Conservation (phyloP, 2,113 vertebrate species). For the Neolamprologus tretocephalus region DNA sequence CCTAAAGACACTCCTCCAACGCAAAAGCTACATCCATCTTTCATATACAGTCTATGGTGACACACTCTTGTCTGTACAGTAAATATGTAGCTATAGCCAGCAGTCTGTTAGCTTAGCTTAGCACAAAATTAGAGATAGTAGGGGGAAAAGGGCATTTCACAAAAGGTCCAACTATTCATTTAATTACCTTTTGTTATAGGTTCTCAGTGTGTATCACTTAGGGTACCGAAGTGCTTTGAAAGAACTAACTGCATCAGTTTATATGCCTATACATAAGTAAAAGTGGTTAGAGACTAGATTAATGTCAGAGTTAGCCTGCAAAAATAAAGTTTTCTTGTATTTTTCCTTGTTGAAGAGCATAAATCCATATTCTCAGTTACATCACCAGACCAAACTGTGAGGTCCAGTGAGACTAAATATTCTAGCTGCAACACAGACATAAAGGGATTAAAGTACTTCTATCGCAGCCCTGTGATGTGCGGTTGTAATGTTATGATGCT, state of each 20-base stretch:
- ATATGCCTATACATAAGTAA: neutral
- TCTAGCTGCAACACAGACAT: slow-evolving; percentile 15
- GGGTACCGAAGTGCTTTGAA: neutral
- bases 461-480: neutral
- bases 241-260: neutral
- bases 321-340: neutral
- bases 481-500: neutral
- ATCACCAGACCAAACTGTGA: neutral
- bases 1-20: neutral
- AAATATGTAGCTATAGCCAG: neutral
- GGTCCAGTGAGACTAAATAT: slow-evolving; percentile 25
- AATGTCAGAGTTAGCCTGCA: neutral
- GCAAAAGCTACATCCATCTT: neutral
- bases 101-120: neutral
- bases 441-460: slow-evolving; percentile 19
- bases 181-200: neutral
- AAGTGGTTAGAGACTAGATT: neutral
- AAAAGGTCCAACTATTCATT: neutral
- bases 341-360: neutral
- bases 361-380: neutral
- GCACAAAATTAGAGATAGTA: neutral
- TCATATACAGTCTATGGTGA: neutral
- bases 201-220: neutral
- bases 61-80: neutral
- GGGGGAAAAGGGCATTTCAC: neutral